phyloP scores from a whole-genome alignment of 2,113 vertebrate species.

The Mormyrus iriodes region DNA sequence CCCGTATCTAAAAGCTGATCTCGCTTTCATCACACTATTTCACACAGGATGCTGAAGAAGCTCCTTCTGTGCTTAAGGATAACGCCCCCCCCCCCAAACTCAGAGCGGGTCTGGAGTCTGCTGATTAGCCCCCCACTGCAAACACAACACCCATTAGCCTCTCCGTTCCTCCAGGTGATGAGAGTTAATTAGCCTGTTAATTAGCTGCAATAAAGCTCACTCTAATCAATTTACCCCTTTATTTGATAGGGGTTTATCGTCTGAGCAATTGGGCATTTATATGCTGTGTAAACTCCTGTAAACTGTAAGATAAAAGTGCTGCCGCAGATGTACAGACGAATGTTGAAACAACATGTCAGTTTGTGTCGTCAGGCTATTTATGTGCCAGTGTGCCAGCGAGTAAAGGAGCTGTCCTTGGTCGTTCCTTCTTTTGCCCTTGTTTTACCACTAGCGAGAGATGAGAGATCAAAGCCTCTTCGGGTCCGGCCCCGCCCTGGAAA shows the following conservation, averaged over 20 bases:
- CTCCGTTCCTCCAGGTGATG: slow-evolving; percentile 12
- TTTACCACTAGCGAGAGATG: background rate
- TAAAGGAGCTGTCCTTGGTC: background rate
- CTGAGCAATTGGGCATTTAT: slow-evolving; percentile 2
- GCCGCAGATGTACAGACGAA: background rate
- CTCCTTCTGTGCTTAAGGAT: background rate
- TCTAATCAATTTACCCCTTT: slow-evolving; percentile 13
- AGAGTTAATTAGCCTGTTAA: slow-evolving; percentile 22
- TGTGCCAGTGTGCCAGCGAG: background rate
- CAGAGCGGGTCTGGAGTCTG: background rate
- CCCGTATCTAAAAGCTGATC: background rate
- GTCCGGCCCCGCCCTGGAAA: background rate
- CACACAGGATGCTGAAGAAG: background rate
- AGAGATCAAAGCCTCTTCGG: no score
- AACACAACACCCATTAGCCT: slow-evolving; percentile 8
- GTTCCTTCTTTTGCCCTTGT: background rate
- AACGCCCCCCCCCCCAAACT: background rate
- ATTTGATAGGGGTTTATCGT: slow-evolving; percentile 21
- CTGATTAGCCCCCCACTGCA: slow-evolving; percentile 11
- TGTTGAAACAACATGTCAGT: background rate
- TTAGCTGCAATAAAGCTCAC: slow-evolving; percentile 9
- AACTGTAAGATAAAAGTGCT: background rate
- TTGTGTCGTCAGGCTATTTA: background rate
- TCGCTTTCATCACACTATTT: background rate
- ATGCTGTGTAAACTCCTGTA: slow-evolving; percentile 16